Conservation (phyloP, 2,888 invertebrate species). For the Barypeithes pellucidus region DNA sequence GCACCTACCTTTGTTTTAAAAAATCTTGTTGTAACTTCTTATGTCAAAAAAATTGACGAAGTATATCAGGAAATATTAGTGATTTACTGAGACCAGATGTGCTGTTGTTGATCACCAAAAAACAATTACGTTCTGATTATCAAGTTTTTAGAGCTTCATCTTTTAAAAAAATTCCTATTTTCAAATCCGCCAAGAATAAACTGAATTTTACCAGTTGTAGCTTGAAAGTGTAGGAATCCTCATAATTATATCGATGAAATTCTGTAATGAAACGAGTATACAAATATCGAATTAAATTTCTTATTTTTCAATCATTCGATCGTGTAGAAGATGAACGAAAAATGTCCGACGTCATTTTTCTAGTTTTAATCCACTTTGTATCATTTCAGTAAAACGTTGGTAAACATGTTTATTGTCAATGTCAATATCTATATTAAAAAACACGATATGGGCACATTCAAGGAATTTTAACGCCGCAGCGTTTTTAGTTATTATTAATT, state of each 20-base stretch:
- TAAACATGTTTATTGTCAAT: too few relatives aligned
- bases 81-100: neutral
- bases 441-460: too few relatives aligned
- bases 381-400: neutral
- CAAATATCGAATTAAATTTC: neutral
- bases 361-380: too few relatives aligned
- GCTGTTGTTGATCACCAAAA: slow-evolving; percentile 8
- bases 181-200: slow-evolving; percentile 25
- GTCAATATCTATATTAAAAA: too few relatives aligned
- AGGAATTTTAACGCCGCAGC: too few relatives aligned
- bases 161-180: slow-evolving; percentile 27
- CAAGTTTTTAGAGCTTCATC: slow-evolving; percentile 16
- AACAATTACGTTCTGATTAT: slow-evolving; percentile 4
- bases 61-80: too few relatives aligned
- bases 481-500: too few relatives aligned
- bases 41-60: too few relatives aligned
- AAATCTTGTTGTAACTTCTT: too few relatives aligned
- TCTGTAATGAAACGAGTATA: slow-evolving; percentile 14
- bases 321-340: too few relatives aligned
- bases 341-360: too few relatives aligned
- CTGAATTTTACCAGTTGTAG: slow-evolving; percentile 29
- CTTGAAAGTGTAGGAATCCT: slow-evolving; percentile 20
- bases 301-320: neutral
- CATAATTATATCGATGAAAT: slow-evolving; percentile 16
- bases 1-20: too few relatives aligned